Conservation (phyloP, 2,113 vertebrate species). For the Pseudorasbora parva region DNA sequence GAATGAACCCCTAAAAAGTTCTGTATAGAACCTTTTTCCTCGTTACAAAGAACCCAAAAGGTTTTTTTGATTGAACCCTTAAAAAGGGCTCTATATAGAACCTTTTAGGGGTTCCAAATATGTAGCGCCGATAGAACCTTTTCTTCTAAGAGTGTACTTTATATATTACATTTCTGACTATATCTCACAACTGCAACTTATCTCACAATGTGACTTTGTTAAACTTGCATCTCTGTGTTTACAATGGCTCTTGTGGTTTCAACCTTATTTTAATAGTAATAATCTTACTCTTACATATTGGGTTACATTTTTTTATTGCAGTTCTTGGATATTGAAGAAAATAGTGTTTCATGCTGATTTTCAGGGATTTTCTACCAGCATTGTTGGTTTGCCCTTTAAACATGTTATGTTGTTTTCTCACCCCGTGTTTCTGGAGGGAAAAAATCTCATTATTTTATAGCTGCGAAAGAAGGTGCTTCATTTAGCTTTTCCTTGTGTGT, state of each 20-base stretch:
- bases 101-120: too few relatives aligned
- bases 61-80: too few relatives aligned
- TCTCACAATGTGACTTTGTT: background rate
- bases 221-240: background rate
- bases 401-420: constrained; percentile 11
- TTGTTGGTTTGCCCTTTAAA: constrained; percentile 24
- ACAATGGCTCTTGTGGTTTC: background rate
- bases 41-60: too few relatives aligned
- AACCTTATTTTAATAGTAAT: constrained; percentile 15
- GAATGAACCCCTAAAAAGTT: too few relatives aligned
- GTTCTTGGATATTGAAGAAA: constrained; percentile 37
- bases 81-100: too few relatives aligned
- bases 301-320: constrained; percentile 44
- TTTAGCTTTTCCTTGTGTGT: background rate
- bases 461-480: constrained; percentile 1
- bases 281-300: constrained; percentile 36
- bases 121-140: too few relatives aligned
- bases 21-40: too few relatives aligned
- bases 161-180: background rate
- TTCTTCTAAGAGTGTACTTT: too few relatives aligned
- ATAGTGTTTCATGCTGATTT: constrained; percentile 3
- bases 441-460: constrained; percentile 26
- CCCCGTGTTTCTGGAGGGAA: background rate
- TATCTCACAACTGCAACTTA: background rate
- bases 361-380: background rate